Conservation (phyloP, 1,140 invertebrate species). For the Gryon sp. region DNA sequence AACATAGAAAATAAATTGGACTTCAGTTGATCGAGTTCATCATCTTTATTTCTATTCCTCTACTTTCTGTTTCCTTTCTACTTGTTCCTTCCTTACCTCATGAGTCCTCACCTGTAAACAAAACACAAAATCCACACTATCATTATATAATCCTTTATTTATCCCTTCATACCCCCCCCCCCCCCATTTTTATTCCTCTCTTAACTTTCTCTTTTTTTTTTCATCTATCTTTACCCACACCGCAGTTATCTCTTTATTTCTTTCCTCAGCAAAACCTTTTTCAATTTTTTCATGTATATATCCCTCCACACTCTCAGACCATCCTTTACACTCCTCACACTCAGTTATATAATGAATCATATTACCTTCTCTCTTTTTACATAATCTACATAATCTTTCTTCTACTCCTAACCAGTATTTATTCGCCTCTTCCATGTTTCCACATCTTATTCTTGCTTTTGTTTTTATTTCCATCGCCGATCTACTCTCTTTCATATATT, state of each 20-base stretch:
- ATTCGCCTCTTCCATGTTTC: conserved; percentile 12
- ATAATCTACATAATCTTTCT: conserved; percentile 6
- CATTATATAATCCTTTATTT: too few relatives aligned
- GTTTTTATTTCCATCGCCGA: too few relatives aligned
- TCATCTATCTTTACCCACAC: not conserved
- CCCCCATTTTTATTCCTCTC: too few relatives aligned
- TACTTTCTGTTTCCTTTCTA: not conserved
- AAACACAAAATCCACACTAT: too few relatives aligned
- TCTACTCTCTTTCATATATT: too few relatives aligned
- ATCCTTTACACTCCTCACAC: not conserved
- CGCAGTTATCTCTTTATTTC: not conserved
- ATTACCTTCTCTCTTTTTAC: not conserved
- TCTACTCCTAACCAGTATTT: conserved; percentile 13
- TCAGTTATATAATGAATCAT: conserved; percentile 6
- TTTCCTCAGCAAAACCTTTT: not conserved
- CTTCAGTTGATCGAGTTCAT: too few relatives aligned
- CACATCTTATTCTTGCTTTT: conserved; percentile 17
- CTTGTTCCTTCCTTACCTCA: too few relatives aligned
- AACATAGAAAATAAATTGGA: too few relatives aligned
- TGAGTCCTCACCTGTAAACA: too few relatives aligned
- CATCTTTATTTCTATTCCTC: too few relatives aligned
- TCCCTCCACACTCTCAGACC: not conserved
- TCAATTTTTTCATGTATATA: not conserved
- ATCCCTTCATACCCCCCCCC: too few relatives aligned
- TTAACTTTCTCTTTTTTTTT: not conserved